Base-by-base conservation (phyloP, 2,113 vertebrate species). In the Pollachius pollachius region DNA sequence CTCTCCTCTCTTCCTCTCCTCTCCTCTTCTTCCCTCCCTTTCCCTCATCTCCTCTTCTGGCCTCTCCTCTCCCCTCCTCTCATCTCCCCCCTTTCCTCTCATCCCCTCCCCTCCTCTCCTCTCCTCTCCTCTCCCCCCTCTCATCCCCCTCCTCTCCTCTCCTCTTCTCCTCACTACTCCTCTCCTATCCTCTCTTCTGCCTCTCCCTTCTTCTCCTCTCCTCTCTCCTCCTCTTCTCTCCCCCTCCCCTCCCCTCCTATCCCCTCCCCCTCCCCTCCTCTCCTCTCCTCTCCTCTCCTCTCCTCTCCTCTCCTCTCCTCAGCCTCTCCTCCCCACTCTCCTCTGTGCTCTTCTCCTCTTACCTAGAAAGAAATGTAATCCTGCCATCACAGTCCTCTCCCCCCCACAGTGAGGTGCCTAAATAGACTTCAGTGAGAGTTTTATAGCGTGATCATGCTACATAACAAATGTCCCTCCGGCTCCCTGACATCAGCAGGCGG, bases 391-490 rank as follows among this genome's bases (percentile, higher is more conserved):
- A 77, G 87, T 87, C 86, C 81, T 79, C 59, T 18, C 54, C 15
- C 54, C 15, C 2, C 54, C 54, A 57, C 54, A 5, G 15, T n/a
- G 54, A 21, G 65, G 82, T 68, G 89, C 85, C 87, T 90, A 92
- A 92, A 93, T 92, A 92, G 90, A 90, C 74, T 79, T 74, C 74
- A 80, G 86, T 83, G 87, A 90, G 89, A 90, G 91, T 93, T 91
- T 91, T 90, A 93, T 91, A 92, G 90, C 90, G 84, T 91, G 89
- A 88, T 89, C 88, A 88, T 89, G 90, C 90, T 91, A 92, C 88
- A 91, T 89, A 85, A 89, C 91, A 90, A 90, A 91, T 91, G 85
- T 91, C 86, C 84, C 87, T 88, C 88, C 85, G 82, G 87, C 79
- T 80, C 70, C 71, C 85, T 93, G 91, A 93, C 87, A 91, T 93